phyloP scores from a whole-genome alignment of 2,113 vertebrate genomes.

The Seriola rivoliana region DNA sequence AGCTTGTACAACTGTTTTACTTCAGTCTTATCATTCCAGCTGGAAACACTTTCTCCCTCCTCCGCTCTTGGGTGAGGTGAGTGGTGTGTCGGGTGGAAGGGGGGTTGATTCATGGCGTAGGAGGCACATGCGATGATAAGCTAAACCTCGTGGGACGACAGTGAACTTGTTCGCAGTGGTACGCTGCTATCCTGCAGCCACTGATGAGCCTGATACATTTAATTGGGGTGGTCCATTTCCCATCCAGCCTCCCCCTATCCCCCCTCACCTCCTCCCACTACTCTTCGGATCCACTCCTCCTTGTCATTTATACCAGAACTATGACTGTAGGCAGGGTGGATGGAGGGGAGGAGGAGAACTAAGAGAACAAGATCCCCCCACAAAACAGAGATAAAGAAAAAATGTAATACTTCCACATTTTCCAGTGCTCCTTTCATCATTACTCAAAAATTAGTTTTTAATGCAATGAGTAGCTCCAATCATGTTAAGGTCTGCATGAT shows the following conservation, averaged over 20 bases:
- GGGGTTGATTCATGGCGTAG: slow-evolving; percentile 43
- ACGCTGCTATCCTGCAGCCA: slow-evolving; percentile 69
- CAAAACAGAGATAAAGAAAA: slow-evolving; percentile 86
- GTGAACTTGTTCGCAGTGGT: slow-evolving; percentile 67
- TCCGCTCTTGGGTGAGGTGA: slow-evolving; percentile 47
- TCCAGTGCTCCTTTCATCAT: slow-evolving; percentile 99
- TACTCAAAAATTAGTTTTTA: slow-evolving; percentile 99
- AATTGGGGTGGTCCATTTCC: slow-evolving; percentile 82
- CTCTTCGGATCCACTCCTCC: slow-evolving; percentile 63
- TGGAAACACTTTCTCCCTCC: slow-evolving; percentile 22
- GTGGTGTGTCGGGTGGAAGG: background rate
- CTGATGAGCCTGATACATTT: slow-evolving; percentile 81
- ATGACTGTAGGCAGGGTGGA: slow-evolving; percentile 70
- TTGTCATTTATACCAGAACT: slow-evolving; percentile 73
- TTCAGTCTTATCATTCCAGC: slow-evolving; percentile 50
- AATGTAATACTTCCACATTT: slow-evolving; percentile 99
- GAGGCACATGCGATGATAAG: slow-evolving; percentile 69
- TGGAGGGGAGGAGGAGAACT: slow-evolving; percentile 14
- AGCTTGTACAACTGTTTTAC: slow-evolving; percentile 57
- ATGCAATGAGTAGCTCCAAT: slow-evolving; percentile 99
- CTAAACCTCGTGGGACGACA: slow-evolving; percentile 69
- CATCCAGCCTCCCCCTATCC: slow-evolving; percentile 27
- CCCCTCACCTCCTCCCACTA: slow-evolving; percentile 38
- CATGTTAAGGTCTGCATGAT: slow-evolving; percentile 99
- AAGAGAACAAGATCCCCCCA: slow-evolving; percentile 71